Evolutionary conservation across 92 coral and sea anemone genomes (phyloP).

Genomic region (Phenganax subtilis): DNA sequence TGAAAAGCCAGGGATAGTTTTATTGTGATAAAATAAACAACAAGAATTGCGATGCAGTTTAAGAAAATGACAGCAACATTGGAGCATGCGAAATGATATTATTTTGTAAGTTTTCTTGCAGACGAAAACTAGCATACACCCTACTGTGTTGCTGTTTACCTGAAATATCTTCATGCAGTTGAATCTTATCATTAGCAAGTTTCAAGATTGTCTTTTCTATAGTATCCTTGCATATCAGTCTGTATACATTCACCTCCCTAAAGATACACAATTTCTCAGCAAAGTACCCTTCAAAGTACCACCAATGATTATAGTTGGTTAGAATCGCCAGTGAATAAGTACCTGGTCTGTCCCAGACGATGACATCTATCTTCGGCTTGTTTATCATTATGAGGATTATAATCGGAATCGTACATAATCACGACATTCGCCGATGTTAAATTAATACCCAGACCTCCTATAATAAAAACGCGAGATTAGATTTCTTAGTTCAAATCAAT

Average conservation of each 20-base stretch:
- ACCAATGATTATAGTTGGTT: background rate
- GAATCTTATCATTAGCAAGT: conserved; percentile 74
- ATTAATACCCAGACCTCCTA: conserved; percentile 96
- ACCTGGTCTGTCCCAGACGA: conserved; percentile 97
- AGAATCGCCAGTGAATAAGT: background rate
- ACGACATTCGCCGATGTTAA: conserved; percentile 93
- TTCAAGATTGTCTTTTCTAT: conserved; percentile 77
- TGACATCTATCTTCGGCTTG: conserved; percentile 97
- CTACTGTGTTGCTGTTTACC: background rate
- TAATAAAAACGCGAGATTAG: conserved; percentile 5
- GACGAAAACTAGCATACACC: background rate
- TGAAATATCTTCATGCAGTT: conserved; percentile 81
- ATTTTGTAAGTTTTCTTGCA: too few relatives aligned
- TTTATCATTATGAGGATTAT: conserved; percentile 93
- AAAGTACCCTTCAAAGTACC: background rate
- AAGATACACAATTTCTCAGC: background rate
- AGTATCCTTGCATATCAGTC: conserved; percentile 68
- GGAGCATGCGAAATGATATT: too few relatives aligned
- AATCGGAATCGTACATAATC: conserved; percentile 82
- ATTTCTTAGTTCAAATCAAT: too few relatives aligned
- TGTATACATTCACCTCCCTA: conserved; percentile 84
- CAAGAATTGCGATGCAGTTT: background rate
- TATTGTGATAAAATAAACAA: background rate
- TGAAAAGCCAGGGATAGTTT: background rate
- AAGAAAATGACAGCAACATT: background rate